Evolutionary conservation across 2,797 vertebrate species (phyloP).

Genomic region (Melanotaenia parkinsoni): DNA sequence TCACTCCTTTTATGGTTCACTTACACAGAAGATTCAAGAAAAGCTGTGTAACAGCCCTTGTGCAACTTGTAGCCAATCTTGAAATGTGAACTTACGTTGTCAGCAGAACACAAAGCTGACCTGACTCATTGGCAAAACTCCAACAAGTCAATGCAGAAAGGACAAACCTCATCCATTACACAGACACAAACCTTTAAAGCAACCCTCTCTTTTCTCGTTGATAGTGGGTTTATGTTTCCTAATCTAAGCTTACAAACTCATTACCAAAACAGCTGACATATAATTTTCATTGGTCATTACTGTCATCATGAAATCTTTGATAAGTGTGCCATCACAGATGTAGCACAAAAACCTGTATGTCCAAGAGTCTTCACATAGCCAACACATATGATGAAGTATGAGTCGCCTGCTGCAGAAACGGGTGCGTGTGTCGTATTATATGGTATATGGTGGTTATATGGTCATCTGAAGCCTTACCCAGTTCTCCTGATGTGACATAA

Average conservation of each 20-base stretch:
- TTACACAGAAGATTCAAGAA: slow-evolving; percentile 38
- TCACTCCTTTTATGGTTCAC: neutral
- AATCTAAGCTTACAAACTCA: neutral
- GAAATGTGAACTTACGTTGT: slow-evolving; percentile 29
- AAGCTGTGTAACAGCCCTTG: slow-evolving; percentile 26
- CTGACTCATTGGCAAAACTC: slow-evolving; percentile 13
- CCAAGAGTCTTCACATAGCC: slow-evolving; percentile 6
- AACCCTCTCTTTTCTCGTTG: neutral
- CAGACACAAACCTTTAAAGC: neutral
- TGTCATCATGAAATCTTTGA: neutral
- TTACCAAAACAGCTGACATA: neutral
- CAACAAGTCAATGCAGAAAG: neutral
- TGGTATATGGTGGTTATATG: no score
- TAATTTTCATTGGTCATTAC: neutral
- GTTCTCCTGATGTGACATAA: slow-evolving; percentile 87
- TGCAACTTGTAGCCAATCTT: slow-evolving; percentile 29
- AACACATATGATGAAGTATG: slow-evolving; percentile 11
- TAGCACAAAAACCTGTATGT: slow-evolving; percentile 16
- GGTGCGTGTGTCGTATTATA: neutral
- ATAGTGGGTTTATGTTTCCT: neutral
- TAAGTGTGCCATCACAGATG: slow-evolving; percentile 24
- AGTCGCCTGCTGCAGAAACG: slow-evolving; percentile 8
- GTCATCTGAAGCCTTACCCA: slow-evolving; percentile 81
- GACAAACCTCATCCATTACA: neutral
- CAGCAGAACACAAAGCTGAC: slow-evolving; percentile 55